A percentile compares a stretch with the other conserved stretches of the same genome.
phyloP scores from a whole-genome alignment of 2,797 vertebrate species.

The Lithobates pipiens region DNA sequence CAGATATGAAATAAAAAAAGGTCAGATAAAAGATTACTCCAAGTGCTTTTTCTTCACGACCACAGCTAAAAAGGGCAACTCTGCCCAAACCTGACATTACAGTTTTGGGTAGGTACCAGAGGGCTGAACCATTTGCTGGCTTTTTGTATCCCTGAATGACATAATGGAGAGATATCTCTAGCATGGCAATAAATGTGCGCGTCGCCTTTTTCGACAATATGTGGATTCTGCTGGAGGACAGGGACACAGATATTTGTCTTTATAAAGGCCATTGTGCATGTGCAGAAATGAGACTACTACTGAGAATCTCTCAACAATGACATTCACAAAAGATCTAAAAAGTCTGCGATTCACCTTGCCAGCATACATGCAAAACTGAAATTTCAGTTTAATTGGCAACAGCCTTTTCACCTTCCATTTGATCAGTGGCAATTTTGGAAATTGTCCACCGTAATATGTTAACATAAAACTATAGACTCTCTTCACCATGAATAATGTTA shows the following conservation, averaged over 20 bases:
- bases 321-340: too few species aligned
- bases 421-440: not conserved
- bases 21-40: constrained; percentile 4
- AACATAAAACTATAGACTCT: not conserved
- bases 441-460: not conserved
- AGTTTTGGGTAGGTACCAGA: not conserved
- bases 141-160: not conserved
- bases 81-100: not conserved
- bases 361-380: not conserved
- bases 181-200: not conserved
- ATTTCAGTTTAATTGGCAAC: not conserved
- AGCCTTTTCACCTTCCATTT: not conserved
- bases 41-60: constrained; percentile 28
- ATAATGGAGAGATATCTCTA: not conserved
- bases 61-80: not conserved
- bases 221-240: not conserved
- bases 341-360: too few species aligned
- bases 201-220: not conserved
- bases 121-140: not conserved
- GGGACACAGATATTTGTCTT: not conserved
- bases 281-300: not conserved
- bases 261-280: too few species aligned
- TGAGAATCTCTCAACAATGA: not conserved
- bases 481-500: constrained; percentile 1
- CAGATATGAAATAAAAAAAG: not conserved